Evolutionary conservation across 2,113 vertebrate genomes (phyloP), one percentile per base, ranked within the genome.

Genomic region (Neogale vison): DNA sequence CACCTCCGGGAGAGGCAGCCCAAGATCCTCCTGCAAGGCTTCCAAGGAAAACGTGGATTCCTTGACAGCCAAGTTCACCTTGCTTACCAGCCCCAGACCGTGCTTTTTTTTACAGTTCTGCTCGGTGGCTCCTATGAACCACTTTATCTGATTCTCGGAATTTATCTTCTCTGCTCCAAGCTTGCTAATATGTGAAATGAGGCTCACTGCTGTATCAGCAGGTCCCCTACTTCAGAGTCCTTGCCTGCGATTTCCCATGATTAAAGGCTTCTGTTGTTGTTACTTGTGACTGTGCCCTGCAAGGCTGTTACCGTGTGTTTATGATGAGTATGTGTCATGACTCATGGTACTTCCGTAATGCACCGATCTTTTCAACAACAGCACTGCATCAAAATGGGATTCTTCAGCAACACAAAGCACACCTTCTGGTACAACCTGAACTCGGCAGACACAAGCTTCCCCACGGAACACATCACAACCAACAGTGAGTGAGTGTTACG

Each of bases 171-270:
- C 39, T 72, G 84, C 52, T 63, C 69, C 71, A 81, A 55, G 80
- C 52, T 85, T 92, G 81, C 88, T 94, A 96, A 90, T 92, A 93
- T 82, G 65, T 84, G 55, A 95, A 97, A 94, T 65, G 80, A 93
- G 47, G 87, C 0, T 50, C 86, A 83, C 3, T 67, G 86, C 65
- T 67, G 0, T 36, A 57, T 81, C 80, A 90, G 93, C 92, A 93
- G 57, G 80, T 81, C 34, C 79, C 23, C 3, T 34, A 17, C 72
- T 85, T 87, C 65, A 42, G 1, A 47, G 83, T 31, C 42, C 34
- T 6, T 13, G 52, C 34, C 77, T 42, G 52, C 87, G n/a, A 42
- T 42, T 52, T 47, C 86, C 47, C 79, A 4, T 36, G 90, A 89
- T 88, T 31, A 82, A 45, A 85, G 79, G 61, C 34, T 61, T 50